These are phyloP conservation scores for Cryptocephalus primarius DNA, from an alignment of 2,888 invertebrate genomes.

Conservation along the genomic window DNA sequence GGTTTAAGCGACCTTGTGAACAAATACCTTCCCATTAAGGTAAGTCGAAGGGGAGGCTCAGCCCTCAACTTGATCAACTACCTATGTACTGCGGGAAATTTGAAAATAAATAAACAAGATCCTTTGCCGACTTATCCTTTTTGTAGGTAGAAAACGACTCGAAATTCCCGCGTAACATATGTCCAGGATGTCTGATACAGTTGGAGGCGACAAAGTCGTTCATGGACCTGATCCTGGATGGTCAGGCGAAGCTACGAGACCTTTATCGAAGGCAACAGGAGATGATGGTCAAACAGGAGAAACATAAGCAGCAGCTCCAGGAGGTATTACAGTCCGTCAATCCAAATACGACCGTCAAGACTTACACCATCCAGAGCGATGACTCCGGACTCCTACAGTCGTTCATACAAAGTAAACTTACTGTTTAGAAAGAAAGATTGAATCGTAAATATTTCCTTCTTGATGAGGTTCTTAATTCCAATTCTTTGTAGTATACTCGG, in stretches of 20 bases:
- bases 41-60: constrained; percentile 30
- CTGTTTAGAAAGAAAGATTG: background rate
- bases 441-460: no score
- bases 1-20: constrained; percentile 57
- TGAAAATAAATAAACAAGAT: constrained; percentile 6
- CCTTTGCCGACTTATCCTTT: constrained; percentile 17
- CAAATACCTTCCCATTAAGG: constrained; percentile 64
- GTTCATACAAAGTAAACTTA: constrained; percentile 40
- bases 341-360: constrained; percentile 31
- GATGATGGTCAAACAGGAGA: constrained; percentile 26
- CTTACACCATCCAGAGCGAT: constrained; percentile 29
- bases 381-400: constrained; percentile 36
- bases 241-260: constrained; percentile 50
- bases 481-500: constrained; percentile 44
- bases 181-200: constrained; percentile 67
- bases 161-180: constrained; percentile 58
- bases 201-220: constrained; percentile 64
- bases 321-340: constrained; percentile 30
- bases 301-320: constrained; percentile 29
- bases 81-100: constrained; percentile 26
- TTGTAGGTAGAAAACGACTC: constrained; percentile 57
- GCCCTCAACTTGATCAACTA: constrained; percentile 29
- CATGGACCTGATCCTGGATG: constrained; percentile 57
- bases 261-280: constrained; percentile 40
- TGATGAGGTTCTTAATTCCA: no score